Conservation (phyloP, 2,113 vertebrate species). For the Aphelocoma coerulescens region DNA sequence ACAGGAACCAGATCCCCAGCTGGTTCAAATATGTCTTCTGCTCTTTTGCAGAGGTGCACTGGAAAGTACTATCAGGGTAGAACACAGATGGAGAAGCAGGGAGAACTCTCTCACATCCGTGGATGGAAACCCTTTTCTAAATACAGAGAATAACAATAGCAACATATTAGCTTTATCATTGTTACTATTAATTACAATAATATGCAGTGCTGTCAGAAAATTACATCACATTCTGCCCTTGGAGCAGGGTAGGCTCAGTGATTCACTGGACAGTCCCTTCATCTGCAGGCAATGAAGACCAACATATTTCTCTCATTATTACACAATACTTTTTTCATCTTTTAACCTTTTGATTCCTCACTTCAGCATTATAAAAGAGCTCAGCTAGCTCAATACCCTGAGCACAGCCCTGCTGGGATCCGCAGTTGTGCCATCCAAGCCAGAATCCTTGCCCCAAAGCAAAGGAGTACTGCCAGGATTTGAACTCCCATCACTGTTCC, state of each 20-base stretch:
- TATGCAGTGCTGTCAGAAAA: not conserved
- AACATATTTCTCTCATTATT: not conserved
- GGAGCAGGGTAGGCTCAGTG: not conserved
- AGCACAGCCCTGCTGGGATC: not conserved
- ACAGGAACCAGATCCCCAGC: not conserved
- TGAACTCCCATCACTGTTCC: not conserved
- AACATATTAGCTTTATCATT: not conserved
- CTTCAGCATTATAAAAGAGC: not conserved
- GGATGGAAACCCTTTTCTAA: not conserved
- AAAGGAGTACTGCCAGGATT: not conserved
- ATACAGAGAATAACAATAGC: not conserved
- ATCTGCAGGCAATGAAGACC: not conserved
- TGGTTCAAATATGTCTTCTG: not conserved
- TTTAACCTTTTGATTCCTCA: not conserved
- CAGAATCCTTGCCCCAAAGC: not conserved
- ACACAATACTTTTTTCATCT: not conserved
- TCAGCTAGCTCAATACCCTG: not conserved
- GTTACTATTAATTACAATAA: conserved; percentile 1
- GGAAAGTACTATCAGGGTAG: not conserved
- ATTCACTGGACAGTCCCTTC: not conserved
- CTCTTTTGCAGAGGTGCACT: not conserved
- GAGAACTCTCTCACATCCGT: not conserved
- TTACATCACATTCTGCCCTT: not conserved
- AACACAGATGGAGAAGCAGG: not conserved
- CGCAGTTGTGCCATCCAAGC: not conserved